These are phyloP conservation scores for Nesidiocoris tenuis DNA, from an alignment of 2,888 invertebrate species.

Conservation along the genomic window DNA sequence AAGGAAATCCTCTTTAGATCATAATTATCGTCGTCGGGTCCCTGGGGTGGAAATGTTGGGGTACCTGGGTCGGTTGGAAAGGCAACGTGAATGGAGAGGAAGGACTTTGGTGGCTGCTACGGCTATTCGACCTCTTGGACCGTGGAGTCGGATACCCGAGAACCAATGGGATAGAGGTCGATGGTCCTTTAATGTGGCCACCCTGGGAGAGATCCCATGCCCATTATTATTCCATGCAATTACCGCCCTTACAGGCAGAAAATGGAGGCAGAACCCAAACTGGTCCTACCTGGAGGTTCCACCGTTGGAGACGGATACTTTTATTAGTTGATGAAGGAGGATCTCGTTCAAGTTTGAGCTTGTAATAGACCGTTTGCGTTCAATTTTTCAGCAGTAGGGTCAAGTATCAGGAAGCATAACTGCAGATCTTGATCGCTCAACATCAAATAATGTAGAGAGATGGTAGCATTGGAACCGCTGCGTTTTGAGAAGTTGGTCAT, in stretches of 20 bases:
- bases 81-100: background rate
- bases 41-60: background rate
- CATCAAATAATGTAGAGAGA: too few species aligned
- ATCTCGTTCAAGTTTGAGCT: too few species aligned
- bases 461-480: too few species aligned
- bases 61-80: background rate
- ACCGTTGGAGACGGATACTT: conserved; percentile 6
- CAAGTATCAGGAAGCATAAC: too few species aligned
- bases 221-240: conserved; percentile 40
- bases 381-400: too few species aligned
- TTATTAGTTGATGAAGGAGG: conserved; percentile 39
- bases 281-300: background rate
- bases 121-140: conserved; percentile 13
- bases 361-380: too few species aligned
- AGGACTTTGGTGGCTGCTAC: background rate
- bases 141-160: conserved; percentile 13
- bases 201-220: background rate
- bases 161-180: conserved; percentile 19
- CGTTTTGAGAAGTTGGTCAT: too few species aligned
- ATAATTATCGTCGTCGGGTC: conserved; percentile 19
- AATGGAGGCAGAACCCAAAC: conserved; percentile 6
- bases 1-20: conserved; percentile 40
- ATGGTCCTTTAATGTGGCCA: conserved; percentile 35
- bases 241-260: conserved; percentile 11
- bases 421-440: too few species aligned